A percentile compares a stretch with the other conserved stretches of the same genome.
phyloP scores from a whole-genome alignment of 2,888 invertebrate species.

The Metalampra italica region DNA sequence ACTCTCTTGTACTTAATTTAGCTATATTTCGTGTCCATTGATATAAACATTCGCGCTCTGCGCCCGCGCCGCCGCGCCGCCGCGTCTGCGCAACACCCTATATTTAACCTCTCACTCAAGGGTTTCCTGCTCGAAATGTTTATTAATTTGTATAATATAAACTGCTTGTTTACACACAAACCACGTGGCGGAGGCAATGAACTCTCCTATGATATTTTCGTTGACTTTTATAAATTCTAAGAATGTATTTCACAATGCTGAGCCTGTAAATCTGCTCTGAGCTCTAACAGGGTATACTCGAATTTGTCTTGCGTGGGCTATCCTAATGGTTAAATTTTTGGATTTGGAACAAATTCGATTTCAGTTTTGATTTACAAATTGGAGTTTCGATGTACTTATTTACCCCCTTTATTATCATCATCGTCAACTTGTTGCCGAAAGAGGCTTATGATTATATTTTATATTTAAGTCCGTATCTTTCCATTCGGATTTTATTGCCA shows the following conservation, averaged over 20 bases:
- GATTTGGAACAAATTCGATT: too few relatives aligned
- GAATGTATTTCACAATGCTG: neutral
- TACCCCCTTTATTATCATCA: too few relatives aligned
- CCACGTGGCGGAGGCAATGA: slow-evolving; percentile 63
- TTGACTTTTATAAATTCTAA: neutral
- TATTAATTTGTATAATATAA: slow-evolving; percentile 65
- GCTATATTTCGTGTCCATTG: slow-evolving; percentile 48
- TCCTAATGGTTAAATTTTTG: too few relatives aligned
- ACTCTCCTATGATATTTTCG: slow-evolving; percentile 43
- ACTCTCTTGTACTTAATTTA: slow-evolving; percentile 24
- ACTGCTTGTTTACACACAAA: slow-evolving; percentile 60
- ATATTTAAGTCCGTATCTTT: too few relatives aligned
- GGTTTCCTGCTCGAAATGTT: slow-evolving; percentile 67
- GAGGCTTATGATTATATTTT: too few relatives aligned
- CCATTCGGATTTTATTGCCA: too few relatives aligned
- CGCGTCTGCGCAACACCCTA: slow-evolving; percentile 60
- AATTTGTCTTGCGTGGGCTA: too few relatives aligned
- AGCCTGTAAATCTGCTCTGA: neutral
- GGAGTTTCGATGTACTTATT: too few relatives aligned
- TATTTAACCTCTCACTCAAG: slow-evolving; percentile 69
- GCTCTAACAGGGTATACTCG: too few relatives aligned
- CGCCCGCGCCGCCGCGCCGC: slow-evolving; percentile 36
- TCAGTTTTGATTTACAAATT: too few relatives aligned
- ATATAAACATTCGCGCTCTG: slow-evolving; percentile 55
- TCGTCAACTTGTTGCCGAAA: too few relatives aligned